Base-by-base conservation (phyloP, 1,140 invertebrate genomes). In the Drosophila funebris region DNA sequence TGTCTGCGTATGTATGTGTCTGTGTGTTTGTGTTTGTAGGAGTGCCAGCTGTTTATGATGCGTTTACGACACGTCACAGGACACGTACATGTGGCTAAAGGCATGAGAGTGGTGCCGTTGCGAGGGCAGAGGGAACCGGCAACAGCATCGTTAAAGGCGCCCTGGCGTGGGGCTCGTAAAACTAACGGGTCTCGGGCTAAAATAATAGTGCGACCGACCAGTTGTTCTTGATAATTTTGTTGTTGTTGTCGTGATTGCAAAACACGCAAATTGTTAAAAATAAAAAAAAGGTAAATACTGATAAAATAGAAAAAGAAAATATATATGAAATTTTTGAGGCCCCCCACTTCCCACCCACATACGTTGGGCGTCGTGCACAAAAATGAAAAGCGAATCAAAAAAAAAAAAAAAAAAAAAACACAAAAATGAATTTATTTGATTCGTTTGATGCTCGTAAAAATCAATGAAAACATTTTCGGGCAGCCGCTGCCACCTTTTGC, bases 361-460 rank as follows among this genome's bases (percentile, higher is more conserved):
- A 60, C 68, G 68, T 78, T 58, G 54, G 68, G 53, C 33, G 60
- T 9, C 31, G 36, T 37, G 27, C 46, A 61, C 46, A 54, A 43
- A 67, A 62, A 62, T 61, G 22, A 61, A 61, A 61, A 58, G 14
- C n/a, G 24, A 44, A n/a, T n/a, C 36, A 22, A 8, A 6, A 14
- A n/a, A 37, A 13, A 33, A 29, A 48, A 33, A 33, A 14, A 44
- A 18, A 50, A 14, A 9, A 24, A 44, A 27, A 5, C 8, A 3
- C 20, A 33, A 46, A 56, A 76, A 75, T 63, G 81, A 85, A 84
- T 85, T 85, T 85, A 85, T 81, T 87, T 74, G 79, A 77, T 81
- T 81, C 63, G 73, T 72, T 85, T 85, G 58, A 67, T 87, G 82
- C 77, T 81, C 82, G 81, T 85, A 85, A 85, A 87, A 87, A 85